These are phyloP conservation scores for Hapalemur alaotrensis DNA, from an alignment of 2,797 vertebrate genomes.

Conservation along the genomic window DNA sequence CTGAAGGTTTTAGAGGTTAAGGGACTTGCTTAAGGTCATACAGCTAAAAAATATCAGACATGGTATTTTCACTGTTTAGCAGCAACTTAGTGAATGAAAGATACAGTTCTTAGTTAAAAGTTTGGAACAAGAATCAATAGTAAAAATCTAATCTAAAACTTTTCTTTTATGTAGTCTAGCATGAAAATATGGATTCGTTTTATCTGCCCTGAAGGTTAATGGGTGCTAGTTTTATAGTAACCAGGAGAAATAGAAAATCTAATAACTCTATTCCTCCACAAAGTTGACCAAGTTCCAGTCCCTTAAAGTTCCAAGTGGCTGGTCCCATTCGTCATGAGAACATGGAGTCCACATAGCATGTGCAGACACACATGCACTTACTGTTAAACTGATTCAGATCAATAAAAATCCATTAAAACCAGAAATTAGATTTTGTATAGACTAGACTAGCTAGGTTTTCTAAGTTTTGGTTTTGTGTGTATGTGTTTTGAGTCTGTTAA, in stretches of 20 bases:
- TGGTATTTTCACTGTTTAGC: neutral
- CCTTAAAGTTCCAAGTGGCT: conserved; percentile 14
- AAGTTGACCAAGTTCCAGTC: neutral
- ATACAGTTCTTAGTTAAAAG: conserved; percentile 43
- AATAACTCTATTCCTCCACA: conserved; percentile 11
- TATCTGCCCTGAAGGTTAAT: conserved; percentile 21
- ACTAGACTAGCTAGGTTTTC: neutral
- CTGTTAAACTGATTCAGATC: neutral
- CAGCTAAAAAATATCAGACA: conserved; percentile 19
- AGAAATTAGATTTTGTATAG: neutral
- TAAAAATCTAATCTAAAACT: conserved; percentile 42
- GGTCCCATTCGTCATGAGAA: neutral
- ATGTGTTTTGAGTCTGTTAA: neutral
- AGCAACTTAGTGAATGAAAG: neutral
- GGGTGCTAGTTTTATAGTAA: conserved; percentile 43
- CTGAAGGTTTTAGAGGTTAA: neutral
- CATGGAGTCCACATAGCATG: neutral
- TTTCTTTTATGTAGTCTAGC: conserved; percentile 18
- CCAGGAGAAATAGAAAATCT: conserved; percentile 56
- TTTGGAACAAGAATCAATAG: conserved; percentile 41
- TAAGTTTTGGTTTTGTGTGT: conserved; percentile 3
- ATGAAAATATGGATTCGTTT: conserved; percentile 57
- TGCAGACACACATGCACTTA: neutral
- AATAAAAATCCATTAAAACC: neutral
- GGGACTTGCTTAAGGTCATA: neutral